Evolutionary conservation across 1,140 invertebrate genomes (phyloP).

Genomic region (Euura lappo): DNA sequence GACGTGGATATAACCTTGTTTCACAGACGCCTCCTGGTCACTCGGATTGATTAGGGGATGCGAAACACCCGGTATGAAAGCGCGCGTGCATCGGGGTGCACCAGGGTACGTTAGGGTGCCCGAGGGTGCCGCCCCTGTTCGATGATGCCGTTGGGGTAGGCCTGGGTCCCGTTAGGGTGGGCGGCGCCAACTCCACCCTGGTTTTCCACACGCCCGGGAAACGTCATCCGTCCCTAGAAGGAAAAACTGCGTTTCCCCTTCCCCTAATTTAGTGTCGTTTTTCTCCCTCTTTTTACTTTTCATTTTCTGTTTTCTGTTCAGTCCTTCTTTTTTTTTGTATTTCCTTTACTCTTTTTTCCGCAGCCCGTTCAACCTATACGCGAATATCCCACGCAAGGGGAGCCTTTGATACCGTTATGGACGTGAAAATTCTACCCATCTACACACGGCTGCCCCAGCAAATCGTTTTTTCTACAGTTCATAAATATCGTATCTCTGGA

Average conservation of each 20-base stretch:
- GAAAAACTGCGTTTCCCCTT: too few species aligned
- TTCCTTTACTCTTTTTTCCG: neutral
- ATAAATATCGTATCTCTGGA: too few species aligned
- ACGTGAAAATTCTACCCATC: too few species aligned
- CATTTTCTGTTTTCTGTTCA: neutral
- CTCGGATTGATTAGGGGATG: slow-evolving; percentile 2
- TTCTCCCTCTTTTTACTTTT: neutral
- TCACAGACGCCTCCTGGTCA: neutral
- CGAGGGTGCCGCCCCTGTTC: neutral
- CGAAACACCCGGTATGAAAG: neutral
- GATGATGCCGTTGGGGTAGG: slow-evolving; percentile 1
- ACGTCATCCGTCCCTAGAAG: neutral
- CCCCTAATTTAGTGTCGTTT: neutral
- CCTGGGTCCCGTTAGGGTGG: neutral
- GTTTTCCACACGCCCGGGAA: neutral
- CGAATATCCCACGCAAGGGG: too few species aligned
- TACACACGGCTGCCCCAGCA: too few species aligned
- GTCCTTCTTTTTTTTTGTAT: neutral
- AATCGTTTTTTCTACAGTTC: too few species aligned
- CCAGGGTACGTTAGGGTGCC: neutral
- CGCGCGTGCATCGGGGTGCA: neutral
- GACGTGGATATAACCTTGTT: neutral
- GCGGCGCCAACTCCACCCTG: neutral
- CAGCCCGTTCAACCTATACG: neutral
- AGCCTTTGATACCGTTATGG: too few species aligned